These are phyloP conservation scores for Syngnathus floridae DNA, from an alignment of 2,113 vertebrate species.

Conservation along the genomic window DNA sequence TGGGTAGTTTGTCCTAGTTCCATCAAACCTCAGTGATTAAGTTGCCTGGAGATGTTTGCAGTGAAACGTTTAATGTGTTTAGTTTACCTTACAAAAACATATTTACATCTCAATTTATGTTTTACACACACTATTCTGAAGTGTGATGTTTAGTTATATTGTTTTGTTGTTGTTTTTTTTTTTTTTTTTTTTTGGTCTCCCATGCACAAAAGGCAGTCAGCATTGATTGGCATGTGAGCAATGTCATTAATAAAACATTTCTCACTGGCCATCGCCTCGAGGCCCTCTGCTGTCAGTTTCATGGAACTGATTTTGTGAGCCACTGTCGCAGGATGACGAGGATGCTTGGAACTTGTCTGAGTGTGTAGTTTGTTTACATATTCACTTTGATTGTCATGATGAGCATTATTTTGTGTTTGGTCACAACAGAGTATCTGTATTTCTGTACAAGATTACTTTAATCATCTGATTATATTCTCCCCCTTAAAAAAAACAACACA, in stretches of 20 bases:
- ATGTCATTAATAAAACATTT: slow-evolving; percentile 56
- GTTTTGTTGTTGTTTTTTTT: background rate
- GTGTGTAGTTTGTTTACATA: background rate
- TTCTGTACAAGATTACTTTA: background rate
- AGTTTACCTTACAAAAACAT: background rate
- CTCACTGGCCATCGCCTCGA: slow-evolving; percentile 50
- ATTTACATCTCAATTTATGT: background rate
- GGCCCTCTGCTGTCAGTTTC: slow-evolving; percentile 56
- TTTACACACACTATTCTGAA: background rate
- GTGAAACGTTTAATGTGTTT: background rate
- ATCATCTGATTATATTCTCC: background rate
- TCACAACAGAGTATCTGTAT: background rate
- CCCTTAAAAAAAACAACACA: background rate
- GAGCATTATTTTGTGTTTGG: background rate
- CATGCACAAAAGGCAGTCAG: slow-evolving; percentile 16
- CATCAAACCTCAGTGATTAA: background rate
- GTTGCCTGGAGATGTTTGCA: background rate
- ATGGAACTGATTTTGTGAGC: slow-evolving; percentile 27
- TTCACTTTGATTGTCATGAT: background rate
- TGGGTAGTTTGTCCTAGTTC: background rate
- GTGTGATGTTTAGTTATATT: slow-evolving; percentile 10
- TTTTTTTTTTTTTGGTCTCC: background rate
- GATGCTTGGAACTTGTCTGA: background rate
- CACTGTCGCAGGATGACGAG: slow-evolving; percentile 22
- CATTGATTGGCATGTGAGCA: slow-evolving; percentile 24